phyloP scores from a whole-genome alignment of 2,888 invertebrate genomes.

The Drosophila gaucha region DNA sequence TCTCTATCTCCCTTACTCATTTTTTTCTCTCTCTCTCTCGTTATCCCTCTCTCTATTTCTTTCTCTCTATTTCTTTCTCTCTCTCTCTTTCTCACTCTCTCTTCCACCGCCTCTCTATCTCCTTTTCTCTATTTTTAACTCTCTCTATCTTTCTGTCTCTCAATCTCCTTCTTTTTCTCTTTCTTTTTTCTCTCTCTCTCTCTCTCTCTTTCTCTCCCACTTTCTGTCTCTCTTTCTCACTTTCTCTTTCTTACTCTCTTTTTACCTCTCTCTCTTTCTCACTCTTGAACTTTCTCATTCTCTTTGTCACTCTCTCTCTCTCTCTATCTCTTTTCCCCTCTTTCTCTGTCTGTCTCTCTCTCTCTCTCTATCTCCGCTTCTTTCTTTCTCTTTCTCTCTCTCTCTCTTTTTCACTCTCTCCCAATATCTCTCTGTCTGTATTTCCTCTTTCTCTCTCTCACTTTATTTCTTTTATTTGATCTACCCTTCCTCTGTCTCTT shows the following conservation, averaged over 20 bases:
- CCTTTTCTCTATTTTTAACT: too few species aligned
- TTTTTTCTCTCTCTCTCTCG: too few species aligned
- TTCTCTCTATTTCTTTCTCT: background rate
- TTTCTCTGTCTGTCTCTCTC: background rate
- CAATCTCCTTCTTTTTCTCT: background rate
- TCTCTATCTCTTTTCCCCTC: background rate
- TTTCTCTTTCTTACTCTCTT: background rate
- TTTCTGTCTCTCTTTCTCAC: background rate
- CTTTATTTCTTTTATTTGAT: background rate
- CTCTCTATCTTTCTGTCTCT: background rate
- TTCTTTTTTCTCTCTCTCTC: background rate
- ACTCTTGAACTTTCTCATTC: background rate
- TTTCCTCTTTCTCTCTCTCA: background rate
- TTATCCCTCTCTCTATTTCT: too few species aligned
- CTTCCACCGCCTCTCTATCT: background rate
- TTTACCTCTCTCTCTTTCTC: background rate
- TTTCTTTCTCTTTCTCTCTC: background rate
- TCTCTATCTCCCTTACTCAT: too few species aligned
- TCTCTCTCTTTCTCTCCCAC: background rate
- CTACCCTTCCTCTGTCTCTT: background rate
- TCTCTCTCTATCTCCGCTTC: background rate
- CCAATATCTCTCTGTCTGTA: background rate
- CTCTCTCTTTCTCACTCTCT: background rate
- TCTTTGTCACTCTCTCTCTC: background rate
- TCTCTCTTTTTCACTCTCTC: background rate